Evolutionary conservation across 2,113 vertebrate genomes (phyloP).

Genomic region (Corapipo altera): DNA sequence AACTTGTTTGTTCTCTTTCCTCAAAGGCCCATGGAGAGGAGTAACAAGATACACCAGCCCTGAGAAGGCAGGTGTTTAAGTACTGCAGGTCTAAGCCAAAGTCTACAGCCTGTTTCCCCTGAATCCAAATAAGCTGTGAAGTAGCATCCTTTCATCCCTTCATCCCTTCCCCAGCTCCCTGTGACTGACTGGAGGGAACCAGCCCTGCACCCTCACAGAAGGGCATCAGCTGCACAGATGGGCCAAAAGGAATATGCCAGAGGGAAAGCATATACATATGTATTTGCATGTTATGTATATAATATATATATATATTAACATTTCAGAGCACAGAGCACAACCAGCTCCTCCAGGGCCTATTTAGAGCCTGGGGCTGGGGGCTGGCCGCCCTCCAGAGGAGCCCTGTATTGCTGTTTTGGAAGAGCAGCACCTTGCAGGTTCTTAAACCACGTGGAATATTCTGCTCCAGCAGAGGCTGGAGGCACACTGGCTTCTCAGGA

Average conservation of each 20-base stretch:
- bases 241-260: neutral
- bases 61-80: accelerated
- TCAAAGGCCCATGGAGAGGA: neutral
- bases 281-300: neutral
- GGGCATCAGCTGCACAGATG: neutral
- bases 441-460: accelerated
- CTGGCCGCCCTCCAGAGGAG: neutral
- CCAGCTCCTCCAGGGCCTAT: neutral
- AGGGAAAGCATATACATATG: neutral
- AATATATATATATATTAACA: neutral
- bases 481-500: neutral
- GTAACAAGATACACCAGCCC: neutral
- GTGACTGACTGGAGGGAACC: accelerated
- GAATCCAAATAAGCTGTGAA: neutral
- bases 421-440: neutral
- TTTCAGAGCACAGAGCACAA: neutral
- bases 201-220: neutral
- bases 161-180: neutral
- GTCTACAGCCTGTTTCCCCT: neutral
- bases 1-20: neutral
- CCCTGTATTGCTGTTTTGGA: neutral
- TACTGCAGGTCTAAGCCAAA: neutral
- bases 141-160: neutral
- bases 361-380: neutral
- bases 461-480: neutral